Evolutionary conservation across 2,797 vertebrate species (phyloP), one percentile per base, ranked within the genome.

Genomic region (Mionectes olivaceus): DNA sequence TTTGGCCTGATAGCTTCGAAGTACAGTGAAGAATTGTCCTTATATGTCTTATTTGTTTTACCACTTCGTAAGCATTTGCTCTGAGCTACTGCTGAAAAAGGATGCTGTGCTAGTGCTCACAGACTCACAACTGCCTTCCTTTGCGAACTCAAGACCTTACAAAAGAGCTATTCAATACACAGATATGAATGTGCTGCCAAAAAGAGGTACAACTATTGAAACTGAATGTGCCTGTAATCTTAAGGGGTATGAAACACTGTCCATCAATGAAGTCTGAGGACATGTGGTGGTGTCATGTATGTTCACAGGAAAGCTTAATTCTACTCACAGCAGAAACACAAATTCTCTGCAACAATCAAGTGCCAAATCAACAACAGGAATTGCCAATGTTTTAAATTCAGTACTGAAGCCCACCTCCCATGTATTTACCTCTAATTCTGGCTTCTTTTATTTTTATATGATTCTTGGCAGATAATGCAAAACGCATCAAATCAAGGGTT

Each of bases 261-360:
- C 43, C 8, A 3, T 41, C 76, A 68, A 3, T 37, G 64, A 94
- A 83, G 64, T 5, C 52, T 39, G 60, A 86, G 32, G 44, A 33
- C 0, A 0, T 19, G 28, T 64, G 22, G 33, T 61, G 43, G 52
- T 67, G 55, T 3, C 68, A 27, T 32, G 16, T 16, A 39, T 43
- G 24, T 39, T 81, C 83, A 44, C 39, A 52, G 55, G 43, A 89
- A 83, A 89, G 41, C 9, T 67, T 56, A 79, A 84, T 74, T 69
- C 67, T 76, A 13, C 23, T 81, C 0, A 0, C 21, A 84, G 84
- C 4, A 91, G n/a, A 87, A 90, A 63, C 27, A 56, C 47, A 64
- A 89, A 85, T 57, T 68, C 30, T 52, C 57, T 74, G 78, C 75
- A 93, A 74, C 15, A 59, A 83, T 23, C 84, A 43, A 74, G 84